Evolutionary conservation across 1,140 invertebrate genomes (phyloP), one percentile per base, ranked within the genome.

Genomic region (Bombus pascuorum): DNA sequence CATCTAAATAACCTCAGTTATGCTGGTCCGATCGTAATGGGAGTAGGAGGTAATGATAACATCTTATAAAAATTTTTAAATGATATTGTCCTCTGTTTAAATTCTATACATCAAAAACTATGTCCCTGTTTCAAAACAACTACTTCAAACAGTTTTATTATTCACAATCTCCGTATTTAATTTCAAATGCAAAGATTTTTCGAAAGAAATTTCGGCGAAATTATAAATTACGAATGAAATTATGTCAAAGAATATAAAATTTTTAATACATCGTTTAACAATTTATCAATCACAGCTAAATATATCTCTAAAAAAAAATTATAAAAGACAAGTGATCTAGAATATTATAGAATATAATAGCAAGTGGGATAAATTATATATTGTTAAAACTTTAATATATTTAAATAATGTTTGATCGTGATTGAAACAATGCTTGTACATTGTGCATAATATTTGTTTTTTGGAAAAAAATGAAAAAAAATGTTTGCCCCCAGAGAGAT

Each of bases 21-120:
- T 91, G 98, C 98, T 5, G 98, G 98, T 15, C 98, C 98, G 15
- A 98, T 98, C 84, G 97, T 99, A 42, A 98, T 99, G 98, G 98
- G 98, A 59, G 97, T 98, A 62, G 98, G 98, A 95, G 98, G 98
- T 97, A 96, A 95, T 62, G 47, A 85, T 79, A 75, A 86, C 25
- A 86, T 78, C 79, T 37, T 42, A 57, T 47, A 18, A 22, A 39
- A 32, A 42, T 3, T 59, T 22, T 73, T n/a, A 10, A 37, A 68
- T 34, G 3, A 25, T 22, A 25, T 37, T 79, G 81, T 73, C 1
- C 34, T 25, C 66, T 47, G 10, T 66, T 75, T 15, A 42, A 53
- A 2, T 13, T 18, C 42, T 12, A 34, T 42, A 47, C 53, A 44
- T 22, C 1, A 25, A 39, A 39, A 13, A 25, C 37, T 71, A 28